These are phyloP conservation scores for Dioctria rufipes DNA, from an alignment of 2,888 invertebrate species.

Conservation along the genomic window DNA sequence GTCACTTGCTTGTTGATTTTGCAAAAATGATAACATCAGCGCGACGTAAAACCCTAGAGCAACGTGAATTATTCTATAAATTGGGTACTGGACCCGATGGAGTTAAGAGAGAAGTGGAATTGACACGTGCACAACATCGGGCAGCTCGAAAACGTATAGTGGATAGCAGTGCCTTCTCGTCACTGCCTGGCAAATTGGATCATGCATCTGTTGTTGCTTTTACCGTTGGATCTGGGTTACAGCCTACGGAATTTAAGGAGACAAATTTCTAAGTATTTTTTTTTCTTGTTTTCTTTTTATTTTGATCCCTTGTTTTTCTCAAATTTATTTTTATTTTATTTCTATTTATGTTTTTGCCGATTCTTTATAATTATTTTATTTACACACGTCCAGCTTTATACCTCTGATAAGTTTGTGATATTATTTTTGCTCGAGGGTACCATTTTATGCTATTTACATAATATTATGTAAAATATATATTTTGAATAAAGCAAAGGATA, in stretches of 20 bases:
- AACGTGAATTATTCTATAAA: constrained; percentile 82
- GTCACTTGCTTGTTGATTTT: constrained; percentile 83
- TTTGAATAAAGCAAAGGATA: constrained; percentile 40
- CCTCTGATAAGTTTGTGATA: constrained; percentile 34
- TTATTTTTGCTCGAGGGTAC: constrained; percentile 33
- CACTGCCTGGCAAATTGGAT: constrained; percentile 89
- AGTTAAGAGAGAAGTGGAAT: constrained; percentile 73
- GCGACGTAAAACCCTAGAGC: constrained; percentile 86
- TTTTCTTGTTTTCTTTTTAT: neutral
- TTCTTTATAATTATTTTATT: constrained; percentile 9
- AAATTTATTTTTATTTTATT: neutral
- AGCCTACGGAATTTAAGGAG: constrained; percentile 69
- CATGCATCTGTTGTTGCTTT: constrained; percentile 90
- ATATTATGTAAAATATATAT: constrained; percentile 18
- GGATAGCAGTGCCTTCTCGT: constrained; percentile 79
- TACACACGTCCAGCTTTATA: constrained; percentile 39
- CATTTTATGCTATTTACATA: constrained; percentile 16
- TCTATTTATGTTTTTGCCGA: constrained; percentile 13
- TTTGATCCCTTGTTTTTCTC: neutral
- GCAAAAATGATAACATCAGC: constrained; percentile 85
- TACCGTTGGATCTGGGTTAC: constrained; percentile 76
- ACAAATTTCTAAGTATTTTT: constrained; percentile 66
- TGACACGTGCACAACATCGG: constrained; percentile 78
- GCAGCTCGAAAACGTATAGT: constrained; percentile 79
- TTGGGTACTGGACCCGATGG: constrained; percentile 74